Evolutionary conservation across 2,797 vertebrate species (phyloP).

Genomic region (Gambusia yucatana): DNA sequence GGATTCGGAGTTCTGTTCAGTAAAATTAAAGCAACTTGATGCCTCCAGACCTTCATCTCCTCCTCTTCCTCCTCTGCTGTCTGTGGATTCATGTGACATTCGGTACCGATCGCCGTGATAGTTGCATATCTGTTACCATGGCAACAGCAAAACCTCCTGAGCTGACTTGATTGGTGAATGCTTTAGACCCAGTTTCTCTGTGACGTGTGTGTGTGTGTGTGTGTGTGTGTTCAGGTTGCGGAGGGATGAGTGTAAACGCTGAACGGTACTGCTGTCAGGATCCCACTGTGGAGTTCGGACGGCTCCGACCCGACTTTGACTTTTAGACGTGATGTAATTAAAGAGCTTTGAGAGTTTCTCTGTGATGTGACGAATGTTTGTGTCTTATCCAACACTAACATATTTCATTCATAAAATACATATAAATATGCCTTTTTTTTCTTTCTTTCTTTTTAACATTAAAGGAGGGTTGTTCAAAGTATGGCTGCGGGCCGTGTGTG

Average conservation of each 20-base stretch:
- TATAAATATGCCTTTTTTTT: no score
- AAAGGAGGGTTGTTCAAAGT: no score
- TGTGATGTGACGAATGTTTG: conserved; percentile 12
- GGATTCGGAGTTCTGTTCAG: neutral
- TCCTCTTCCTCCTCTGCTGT: neutral
- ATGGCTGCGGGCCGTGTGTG: no score
- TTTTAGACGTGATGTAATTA: conserved; percentile 72
- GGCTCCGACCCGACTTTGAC: conserved; percentile 55
- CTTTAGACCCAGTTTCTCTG: conserved; percentile 32
- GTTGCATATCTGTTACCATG: neutral
- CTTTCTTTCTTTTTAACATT: no score
- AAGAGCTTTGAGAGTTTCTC: conserved; percentile 61
- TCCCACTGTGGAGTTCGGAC: conserved; percentile 53
- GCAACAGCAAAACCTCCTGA: conserved; percentile 59
- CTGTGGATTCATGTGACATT: neutral
- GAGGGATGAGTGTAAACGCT: conserved; percentile 6
- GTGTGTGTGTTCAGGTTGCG: conserved; percentile 11
- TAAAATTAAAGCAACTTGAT: neutral
- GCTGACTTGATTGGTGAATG: conserved; percentile 72
- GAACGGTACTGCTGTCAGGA: conserved; percentile 22
- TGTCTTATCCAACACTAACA: neutral
- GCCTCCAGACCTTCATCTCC: neutral
- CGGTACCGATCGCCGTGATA: neutral
- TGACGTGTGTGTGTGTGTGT: conserved; percentile 17
- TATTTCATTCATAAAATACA: neutral